Evolutionary conservation across 2,888 invertebrate species (phyloP).

Genomic region (Pseudeuparius sepicola): DNA sequence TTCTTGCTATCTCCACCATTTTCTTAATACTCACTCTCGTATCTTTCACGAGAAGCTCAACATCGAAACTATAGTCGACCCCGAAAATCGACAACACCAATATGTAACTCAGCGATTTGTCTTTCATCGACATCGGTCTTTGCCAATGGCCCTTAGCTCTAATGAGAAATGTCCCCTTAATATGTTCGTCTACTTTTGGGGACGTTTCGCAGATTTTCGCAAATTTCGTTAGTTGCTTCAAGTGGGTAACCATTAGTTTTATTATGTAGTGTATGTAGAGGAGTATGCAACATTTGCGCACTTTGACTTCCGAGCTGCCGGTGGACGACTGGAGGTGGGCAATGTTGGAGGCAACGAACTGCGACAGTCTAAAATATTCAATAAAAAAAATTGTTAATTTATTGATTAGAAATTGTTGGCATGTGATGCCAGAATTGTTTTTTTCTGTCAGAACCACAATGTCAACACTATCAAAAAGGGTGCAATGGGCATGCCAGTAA

Average conservation of each 20-base stretch:
- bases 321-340: slow-evolving; percentile 7
- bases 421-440: no score
- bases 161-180: no score
- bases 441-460: no score
- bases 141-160: no score
- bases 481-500: no score
- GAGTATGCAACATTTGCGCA: slow-evolving; percentile 29
- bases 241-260: slow-evolving; percentile 27
- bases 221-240: slow-evolving; percentile 29
- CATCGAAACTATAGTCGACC: slow-evolving; percentile 30
- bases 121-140: slow-evolving; percentile 34
- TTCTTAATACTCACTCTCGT: slow-evolving; percentile 33
- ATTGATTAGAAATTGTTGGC: no score
- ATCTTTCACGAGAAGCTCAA: slow-evolving; percentile 30
- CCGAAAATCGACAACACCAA: slow-evolving; percentile 33
- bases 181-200: slow-evolving; percentile 28
- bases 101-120: slow-evolving; percentile 34
- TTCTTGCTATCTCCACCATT: slow-evolving; percentile 31
- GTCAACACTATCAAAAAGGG: no score
- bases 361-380: slow-evolving; percentile 14
- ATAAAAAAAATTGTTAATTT: no score
- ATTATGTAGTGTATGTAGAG: slow-evolving; percentile 34
- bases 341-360: slow-evolving; percentile 11
- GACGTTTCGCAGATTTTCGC: slow-evolving; percentile 31
- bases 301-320: slow-evolving; percentile 17